These are phyloP conservation scores for Puntigrus tetrazona DNA, from an alignment of 2,113 vertebrate genomes.

Conservation along the genomic window DNA sequence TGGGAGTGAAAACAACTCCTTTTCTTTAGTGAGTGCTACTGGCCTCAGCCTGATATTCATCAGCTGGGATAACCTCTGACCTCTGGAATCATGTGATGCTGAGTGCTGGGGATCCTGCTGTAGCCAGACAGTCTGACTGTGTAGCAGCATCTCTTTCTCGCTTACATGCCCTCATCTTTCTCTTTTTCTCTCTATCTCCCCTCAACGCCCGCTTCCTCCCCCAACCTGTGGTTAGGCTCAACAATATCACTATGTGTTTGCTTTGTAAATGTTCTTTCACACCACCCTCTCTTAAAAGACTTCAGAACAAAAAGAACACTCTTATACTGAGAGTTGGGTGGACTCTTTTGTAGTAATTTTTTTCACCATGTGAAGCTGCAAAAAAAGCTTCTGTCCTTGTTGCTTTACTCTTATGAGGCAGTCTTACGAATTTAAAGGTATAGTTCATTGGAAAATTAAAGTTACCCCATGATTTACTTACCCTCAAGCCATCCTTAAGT, in stretches of 20 bases:
- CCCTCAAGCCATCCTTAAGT: too few relatives aligned
- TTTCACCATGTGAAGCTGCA: neutral
- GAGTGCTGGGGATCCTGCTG: constrained; percentile 76
- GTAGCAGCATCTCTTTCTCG: constrained; percentile 66
- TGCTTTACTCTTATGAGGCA: too few relatives aligned
- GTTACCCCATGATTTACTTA: too few relatives aligned
- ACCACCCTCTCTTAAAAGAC: constrained; percentile 49
- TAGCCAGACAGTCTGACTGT: constrained; percentile 83
- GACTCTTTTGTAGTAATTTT: constrained; percentile 38
- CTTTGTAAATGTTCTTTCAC: constrained; percentile 37
- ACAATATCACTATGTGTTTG: constrained; percentile 48
- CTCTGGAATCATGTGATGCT: constrained; percentile 78
- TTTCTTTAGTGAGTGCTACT: constrained; percentile 72
- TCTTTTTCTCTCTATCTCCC: constrained; percentile 44
- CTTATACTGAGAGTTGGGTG: constrained; percentile 61
- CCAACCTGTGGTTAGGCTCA: constrained; percentile 20
- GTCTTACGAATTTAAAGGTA: too few relatives aligned
- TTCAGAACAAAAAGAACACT: constrained; percentile 60
- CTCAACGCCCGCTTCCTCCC: neutral
- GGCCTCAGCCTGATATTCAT: constrained; percentile 77
- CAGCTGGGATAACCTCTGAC: constrained; percentile 81
- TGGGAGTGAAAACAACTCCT: constrained; percentile 77
- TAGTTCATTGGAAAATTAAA: too few relatives aligned
- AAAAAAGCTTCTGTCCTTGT: neutral
- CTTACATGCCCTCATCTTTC: constrained; percentile 49